Base-by-base conservation (phyloP, 2,113 vertebrate species). In the Coptodon bakossiorum region DNA sequence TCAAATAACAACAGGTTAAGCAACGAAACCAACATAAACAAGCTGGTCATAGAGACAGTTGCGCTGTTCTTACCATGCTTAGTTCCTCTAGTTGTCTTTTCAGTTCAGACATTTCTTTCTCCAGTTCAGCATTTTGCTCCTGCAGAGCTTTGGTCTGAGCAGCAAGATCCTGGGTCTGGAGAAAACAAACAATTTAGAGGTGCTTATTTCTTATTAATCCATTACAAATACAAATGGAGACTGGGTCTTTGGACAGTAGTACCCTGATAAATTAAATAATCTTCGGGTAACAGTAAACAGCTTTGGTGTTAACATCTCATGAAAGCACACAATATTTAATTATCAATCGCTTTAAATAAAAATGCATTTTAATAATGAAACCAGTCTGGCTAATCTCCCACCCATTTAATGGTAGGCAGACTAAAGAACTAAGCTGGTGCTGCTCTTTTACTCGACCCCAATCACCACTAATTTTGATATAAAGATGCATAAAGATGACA, bases 61-160 rank as follows among this genome's bases (percentile, higher is more conserved):
- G 2, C 16, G 40, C 17, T 73, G 16, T 27, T 81, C 31, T 84
- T 97, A 99, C 98, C 97, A 76, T 96, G 63, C 93, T 91, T 95
- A 97, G 97, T 22, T 97, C 90, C 59, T 98, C 96, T 88, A 99
- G 95, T 86, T 96, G 96, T 92, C 90, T 97, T 94, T 97, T 97
- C 57, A 99, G 95, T 73, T 97, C 94, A 38, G 87, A 73, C 36
- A 98, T 95, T 93, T 98, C 97, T 87, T 95, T 96, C 88, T 97
- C 97, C 94, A 99, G 94, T 83, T 96, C 96, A 78, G 90, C 94
- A 86, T 97, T 99, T 94, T 98, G 97, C 83, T 98, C 97, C 95
- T 97, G 85, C 54, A 99, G 92, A 9, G 91, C 95, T 96, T 96
- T 98, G 84, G 97, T 90, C 95, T 98, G 98, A 73, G 95, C 92